Evolutionary conservation across 2,797 vertebrate species (phyloP).

Genomic region (Arnoldichthys spilopterus): DNA sequence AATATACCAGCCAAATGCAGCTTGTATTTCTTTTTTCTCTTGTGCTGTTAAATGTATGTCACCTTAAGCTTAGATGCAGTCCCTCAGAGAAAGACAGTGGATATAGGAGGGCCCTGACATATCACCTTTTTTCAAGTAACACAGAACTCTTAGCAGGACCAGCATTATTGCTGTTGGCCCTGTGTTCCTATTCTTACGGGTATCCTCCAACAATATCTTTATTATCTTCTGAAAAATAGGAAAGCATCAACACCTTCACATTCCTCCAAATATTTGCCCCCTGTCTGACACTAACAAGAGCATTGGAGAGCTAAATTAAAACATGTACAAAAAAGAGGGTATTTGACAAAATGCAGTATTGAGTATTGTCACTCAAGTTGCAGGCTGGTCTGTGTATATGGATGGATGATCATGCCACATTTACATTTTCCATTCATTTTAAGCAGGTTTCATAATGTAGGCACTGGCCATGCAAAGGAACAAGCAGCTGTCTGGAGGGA

Average conservation of each 20-base stretch:
- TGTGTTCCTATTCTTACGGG: constrained; percentile 3
- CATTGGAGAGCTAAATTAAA: constrained; percentile 28
- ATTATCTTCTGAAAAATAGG: constrained; percentile 46
- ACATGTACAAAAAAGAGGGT: background rate
- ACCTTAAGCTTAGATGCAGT: background rate
- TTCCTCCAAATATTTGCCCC: constrained; percentile 25
- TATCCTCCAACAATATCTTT: background rate
- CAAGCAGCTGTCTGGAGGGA: constrained; percentile 27
- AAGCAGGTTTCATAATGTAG: constrained; percentile 4
- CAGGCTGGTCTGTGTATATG: constrained; percentile 10
- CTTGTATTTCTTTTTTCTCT: background rate
- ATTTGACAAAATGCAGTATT: constrained; percentile 5
- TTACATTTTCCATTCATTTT: constrained; percentile 7
- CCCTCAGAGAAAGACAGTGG: constrained; percentile 1
- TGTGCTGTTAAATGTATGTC: constrained; percentile 2
- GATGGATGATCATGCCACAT: background rate
- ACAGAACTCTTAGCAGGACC: constrained; percentile 39
- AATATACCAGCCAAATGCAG: background rate
- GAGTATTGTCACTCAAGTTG: background rate
- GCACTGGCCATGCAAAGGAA: constrained; percentile 14
- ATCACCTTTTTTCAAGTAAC: constrained; percentile 40
- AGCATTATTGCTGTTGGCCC: constrained; percentile 27
- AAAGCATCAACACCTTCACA: constrained; percentile 23
- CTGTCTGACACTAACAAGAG: constrained; percentile 18
- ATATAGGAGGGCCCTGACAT: constrained; percentile 38